phyloP scores from a whole-genome alignment of 2,888 invertebrate genomes.

The Nemurella pictetii region DNA sequence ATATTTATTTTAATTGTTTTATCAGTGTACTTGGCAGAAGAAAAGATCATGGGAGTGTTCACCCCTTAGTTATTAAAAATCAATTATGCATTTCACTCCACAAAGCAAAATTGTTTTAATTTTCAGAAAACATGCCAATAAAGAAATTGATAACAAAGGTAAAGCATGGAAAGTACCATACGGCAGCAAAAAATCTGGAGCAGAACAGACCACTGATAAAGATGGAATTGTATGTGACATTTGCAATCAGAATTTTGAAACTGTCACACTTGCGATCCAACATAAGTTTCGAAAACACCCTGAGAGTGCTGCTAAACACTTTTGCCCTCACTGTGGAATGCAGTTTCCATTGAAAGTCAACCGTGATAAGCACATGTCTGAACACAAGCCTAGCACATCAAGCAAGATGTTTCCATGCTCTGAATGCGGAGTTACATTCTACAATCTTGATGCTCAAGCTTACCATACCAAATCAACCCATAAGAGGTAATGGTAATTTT shows the following conservation, averaged over 20 bases:
- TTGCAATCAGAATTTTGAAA: constrained; percentile 51
- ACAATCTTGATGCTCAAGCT: constrained; percentile 58
- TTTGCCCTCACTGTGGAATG: constrained; percentile 69
- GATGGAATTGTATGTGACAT: constrained; percentile 59
- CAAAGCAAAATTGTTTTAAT: neutral
- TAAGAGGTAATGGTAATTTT: no score
- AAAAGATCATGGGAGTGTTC: no score
- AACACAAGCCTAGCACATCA: constrained; percentile 51
- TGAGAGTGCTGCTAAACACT: constrained; percentile 64
- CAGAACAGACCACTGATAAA: constrained; percentile 39
- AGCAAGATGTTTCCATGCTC: constrained; percentile 54
- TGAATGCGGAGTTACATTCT: constrained; percentile 61
- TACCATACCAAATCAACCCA: constrained; percentile 60
- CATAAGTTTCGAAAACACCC: constrained; percentile 70
- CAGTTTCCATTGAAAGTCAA: constrained; percentile 65
- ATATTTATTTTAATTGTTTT: no score
- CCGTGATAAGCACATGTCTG: constrained; percentile 61
- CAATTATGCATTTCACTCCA: no score
- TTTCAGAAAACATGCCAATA: constrained; percentile 64
- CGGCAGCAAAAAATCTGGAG: constrained; percentile 2
- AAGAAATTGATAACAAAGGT: constrained; percentile 59
- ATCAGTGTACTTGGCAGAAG: no score
- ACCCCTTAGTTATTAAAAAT: no score
- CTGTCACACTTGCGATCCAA: constrained; percentile 61
- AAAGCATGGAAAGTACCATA: constrained; percentile 39